Base-by-base conservation (phyloP, 1,140 invertebrate genomes). In the Oedothorax gibbosus region DNA sequence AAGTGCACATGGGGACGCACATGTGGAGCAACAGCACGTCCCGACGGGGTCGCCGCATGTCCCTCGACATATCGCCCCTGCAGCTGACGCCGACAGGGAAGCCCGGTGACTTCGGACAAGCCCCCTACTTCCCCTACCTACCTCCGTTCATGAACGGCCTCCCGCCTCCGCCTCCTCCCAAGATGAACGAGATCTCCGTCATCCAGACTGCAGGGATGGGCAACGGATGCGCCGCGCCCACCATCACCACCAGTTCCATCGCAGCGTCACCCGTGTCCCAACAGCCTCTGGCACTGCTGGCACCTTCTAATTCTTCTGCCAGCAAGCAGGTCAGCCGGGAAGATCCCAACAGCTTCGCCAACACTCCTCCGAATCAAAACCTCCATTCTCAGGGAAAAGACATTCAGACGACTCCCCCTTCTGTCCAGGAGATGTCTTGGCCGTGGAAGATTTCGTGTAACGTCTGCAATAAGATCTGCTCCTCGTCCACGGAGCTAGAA, bases 1-100 rank as follows among this genome's bases (percentile, higher is more conserved):
- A 99, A 94, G 97, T 99, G 71, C 97, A 98, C 91, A 98, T 98
- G 96, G 97, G 97, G 83, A 98, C 96, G 4, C 97, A 98, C 91
- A 97, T 98, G 95, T 98, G 96, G 96, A 95, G 93, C 89, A 98
- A 97, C 91, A 96, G 96, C 87, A 95, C 96, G 15, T 98, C 96
- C 0, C 93, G 97, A 50, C 93, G 97, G 86, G 97, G 97, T 10
- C 93, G 97, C 14, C 93, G 97, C 88, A 98, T 98, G 97, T 98
- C 97, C 11, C 93, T 98, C 89, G 97, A 98, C 90, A 91, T 97
- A 88, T 95, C 95, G 68, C 93, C 94, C 83, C 90, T 92, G 87
- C 92, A 93, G 90, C 92, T 93, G 87, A 57, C 86, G 56, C 94
- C 94, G 91, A 94, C 93, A 72, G 93, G 94, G 91, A 94, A 94